Evolutionary conservation across 2,888 invertebrate species (phyloP).

Genomic region (Girardia tigrina): DNA sequence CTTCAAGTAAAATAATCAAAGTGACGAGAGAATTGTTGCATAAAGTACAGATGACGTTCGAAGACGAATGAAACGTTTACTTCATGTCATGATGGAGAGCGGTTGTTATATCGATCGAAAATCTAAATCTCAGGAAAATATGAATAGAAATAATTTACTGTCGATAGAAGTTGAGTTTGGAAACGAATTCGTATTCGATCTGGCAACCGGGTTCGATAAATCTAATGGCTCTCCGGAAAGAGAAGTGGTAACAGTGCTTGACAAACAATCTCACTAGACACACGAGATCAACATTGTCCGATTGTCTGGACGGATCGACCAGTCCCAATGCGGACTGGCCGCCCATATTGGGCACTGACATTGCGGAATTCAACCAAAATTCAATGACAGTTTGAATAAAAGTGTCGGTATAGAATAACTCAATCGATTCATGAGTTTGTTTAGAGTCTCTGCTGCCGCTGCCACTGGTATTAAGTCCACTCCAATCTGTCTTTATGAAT

Average conservation of each 20-base stretch:
- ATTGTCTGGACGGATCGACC: background rate
- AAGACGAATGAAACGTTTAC: no score
- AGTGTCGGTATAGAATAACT: background rate
- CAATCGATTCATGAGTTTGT: background rate
- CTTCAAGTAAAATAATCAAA: no score
- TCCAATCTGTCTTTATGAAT: background rate
- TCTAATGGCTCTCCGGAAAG: background rate
- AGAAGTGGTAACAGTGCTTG: conserved; percentile 7
- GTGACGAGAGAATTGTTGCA: no score
- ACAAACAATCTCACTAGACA: background rate
- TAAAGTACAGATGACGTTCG: no score
- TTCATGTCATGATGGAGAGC: no score
- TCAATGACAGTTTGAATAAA: background rate
- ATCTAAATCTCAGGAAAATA: no score
- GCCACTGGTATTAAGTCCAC: background rate
- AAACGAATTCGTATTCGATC: background rate
- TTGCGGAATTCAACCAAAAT: conserved; percentile 2
- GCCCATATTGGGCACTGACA: background rate
- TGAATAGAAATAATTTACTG: no score
- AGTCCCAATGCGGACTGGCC: background rate
- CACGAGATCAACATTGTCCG: conserved; percentile 7
- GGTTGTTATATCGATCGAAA: no score
- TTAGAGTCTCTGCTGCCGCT: background rate
- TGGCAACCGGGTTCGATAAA: background rate
- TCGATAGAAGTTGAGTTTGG: background rate